Conservation (phyloP, 2,113 vertebrate genomes). For the Takifugu flavidus region DNA sequence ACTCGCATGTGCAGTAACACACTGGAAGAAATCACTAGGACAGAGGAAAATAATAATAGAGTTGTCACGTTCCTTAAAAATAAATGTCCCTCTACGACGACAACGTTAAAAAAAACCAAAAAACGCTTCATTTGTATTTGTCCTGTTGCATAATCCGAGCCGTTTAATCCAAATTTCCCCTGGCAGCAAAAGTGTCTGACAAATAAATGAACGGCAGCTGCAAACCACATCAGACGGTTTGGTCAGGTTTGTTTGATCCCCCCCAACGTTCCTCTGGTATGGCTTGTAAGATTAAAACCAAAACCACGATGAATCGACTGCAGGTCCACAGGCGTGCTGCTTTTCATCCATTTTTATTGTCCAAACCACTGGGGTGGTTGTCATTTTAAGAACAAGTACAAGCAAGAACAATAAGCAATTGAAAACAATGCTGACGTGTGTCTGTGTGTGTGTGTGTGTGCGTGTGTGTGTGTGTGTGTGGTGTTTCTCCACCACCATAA, state of each 20-base stretch:
- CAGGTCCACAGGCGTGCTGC: not conserved
- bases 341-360: constrained; percentile 9
- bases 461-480: constrained; percentile 4
- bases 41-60: constrained; percentile 42
- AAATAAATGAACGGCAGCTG: too few species aligned
- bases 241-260: not conserved
- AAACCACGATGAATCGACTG: not conserved
- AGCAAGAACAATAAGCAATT: not conserved
- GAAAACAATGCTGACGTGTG: constrained; percentile 13
- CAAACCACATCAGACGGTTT: not conserved
- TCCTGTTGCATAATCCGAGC: constrained; percentile 15
- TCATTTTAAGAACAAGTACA: constrained; percentile 20
- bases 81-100: constrained; percentile 5
- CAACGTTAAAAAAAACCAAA: constrained; percentile 23
- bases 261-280: not conserved
- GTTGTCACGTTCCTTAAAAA: constrained; percentile 33
- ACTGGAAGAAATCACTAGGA: constrained; percentile 24
- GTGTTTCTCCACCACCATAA: not conserved
- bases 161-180: constrained; percentile 2
- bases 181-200: not conserved
- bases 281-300: constrained; percentile 2
- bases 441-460: constrained; percentile 3
- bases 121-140: constrained; percentile 6
- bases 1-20: not conserved
- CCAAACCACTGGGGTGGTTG: constrained; percentile 1